Conservation (phyloP, 2,113 vertebrate genomes). For the Gambusia holbrooki region DNA sequence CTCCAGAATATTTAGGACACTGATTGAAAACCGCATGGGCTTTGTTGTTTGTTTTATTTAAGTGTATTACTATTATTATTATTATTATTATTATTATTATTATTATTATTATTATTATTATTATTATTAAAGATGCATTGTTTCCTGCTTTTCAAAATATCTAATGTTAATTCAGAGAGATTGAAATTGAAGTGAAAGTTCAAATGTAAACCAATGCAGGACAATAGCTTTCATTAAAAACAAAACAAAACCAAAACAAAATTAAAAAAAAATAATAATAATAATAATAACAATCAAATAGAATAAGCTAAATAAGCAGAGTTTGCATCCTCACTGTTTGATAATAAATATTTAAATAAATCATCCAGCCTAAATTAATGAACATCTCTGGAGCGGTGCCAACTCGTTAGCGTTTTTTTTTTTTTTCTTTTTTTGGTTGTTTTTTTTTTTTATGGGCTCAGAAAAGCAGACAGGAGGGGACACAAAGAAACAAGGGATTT, state of each 20-base stretch:
- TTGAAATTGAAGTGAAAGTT: too few relatives aligned
- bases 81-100: too few relatives aligned
- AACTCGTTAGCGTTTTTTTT: slow-evolving; percentile 22
- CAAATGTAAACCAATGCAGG: too few relatives aligned
- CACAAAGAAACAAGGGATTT: not conserved
- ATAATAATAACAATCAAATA: not conserved
- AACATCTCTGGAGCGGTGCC: slow-evolving; percentile 34
- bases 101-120: too few relatives aligned
- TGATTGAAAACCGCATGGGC: not conserved
- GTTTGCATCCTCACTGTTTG: not conserved
- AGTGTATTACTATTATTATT: not conserved
- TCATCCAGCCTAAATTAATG: slow-evolving; percentile 22
- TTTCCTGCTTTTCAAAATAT: too few relatives aligned
- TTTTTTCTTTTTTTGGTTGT: too few relatives aligned
- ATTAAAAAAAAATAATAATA: not conserved
- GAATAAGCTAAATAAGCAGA: not conserved
- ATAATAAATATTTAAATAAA: slow-evolving; percentile 6
- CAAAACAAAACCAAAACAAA: not conserved
- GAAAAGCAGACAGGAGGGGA: not conserved
- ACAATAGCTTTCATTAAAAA: not conserved
- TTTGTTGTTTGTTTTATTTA: not conserved
- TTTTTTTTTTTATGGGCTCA: not conserved
- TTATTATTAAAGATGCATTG: too few relatives aligned
- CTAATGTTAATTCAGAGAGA: too few relatives aligned
- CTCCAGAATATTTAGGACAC: not conserved